Percentiles rank a stretch among this genome's conserved stretches.
phyloP scores from a whole-genome alignment of 2,113 vertebrate genomes.

The Notarius quadriscutis region DNA sequence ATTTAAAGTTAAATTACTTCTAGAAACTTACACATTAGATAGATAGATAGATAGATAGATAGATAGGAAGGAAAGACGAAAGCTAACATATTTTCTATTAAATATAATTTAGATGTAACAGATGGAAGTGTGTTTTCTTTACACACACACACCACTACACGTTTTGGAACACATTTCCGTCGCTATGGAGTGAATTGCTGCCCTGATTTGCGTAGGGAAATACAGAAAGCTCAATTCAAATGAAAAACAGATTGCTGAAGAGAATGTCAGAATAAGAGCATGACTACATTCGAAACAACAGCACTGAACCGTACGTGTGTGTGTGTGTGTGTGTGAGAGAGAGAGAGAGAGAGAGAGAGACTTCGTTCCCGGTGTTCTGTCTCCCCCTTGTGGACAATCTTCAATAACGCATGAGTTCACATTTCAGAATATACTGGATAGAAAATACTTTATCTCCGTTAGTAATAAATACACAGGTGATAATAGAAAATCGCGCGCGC shows the following conservation, averaged over 20 bases:
- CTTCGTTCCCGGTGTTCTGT: neutral
- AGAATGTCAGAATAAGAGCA: neutral
- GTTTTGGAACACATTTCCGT: neutral
- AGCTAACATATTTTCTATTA: neutral
- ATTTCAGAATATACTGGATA: neutral
- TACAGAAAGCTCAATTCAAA: neutral
- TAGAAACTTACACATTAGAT: too few relatives aligned
- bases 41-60: too few relatives aligned
- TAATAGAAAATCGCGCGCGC: too few relatives aligned
- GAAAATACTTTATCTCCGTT: neutral
- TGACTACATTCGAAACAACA: neutral
- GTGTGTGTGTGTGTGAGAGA: too few relatives aligned
- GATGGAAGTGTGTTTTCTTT: too few relatives aligned
- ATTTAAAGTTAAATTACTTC: too few relatives aligned
- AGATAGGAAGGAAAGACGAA: too few relatives aligned
- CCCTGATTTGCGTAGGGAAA: neutral
- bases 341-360: neutral
- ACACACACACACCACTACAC: neutral
- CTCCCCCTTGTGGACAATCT: neutral
- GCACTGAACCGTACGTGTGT: neutral
- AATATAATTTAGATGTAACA: neutral
- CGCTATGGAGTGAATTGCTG: neutral
- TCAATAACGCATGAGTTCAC: too few relatives aligned
- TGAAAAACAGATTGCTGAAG: neutral
- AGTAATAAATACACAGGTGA: too few relatives aligned